Base-by-base conservation (phyloP, 2,797 vertebrate species). In the Coracias cyanogaster region DNA sequence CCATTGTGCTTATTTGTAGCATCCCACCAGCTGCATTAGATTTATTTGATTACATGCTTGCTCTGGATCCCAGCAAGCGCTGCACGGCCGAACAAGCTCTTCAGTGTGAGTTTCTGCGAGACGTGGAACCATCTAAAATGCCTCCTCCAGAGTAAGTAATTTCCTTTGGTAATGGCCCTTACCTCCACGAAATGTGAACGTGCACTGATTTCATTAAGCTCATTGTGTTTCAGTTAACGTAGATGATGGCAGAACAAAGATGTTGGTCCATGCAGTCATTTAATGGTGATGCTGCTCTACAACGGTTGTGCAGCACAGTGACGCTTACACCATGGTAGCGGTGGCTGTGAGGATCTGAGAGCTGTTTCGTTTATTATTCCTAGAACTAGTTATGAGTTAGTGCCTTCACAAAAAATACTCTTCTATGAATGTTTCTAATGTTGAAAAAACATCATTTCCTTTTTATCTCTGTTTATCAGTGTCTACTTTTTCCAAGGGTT, bases 101-200 rank as follows among this genome's bases (percentile, higher is more conserved):
- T 93, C 98, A 98, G 95, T 99, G 99, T 2, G 99, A 99, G 92
- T 99, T 99, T 95, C 98, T 99, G 43, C 98, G 98, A 91, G 99
- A 99, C 5, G 99, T 99, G 90, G 99, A 99, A 89, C 99, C 99
- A 4, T 98, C 99, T 96, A 99, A 99, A 98, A 99, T 99, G 99
- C 99, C 99, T 70, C 99, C 99, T n/a, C 99, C 99, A 33, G 99
- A 99, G 99, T 99, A 99, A 82, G 99, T 98, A 4, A 43, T 72
- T 69, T 33, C 65, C 20, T 26, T 15, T 84, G 39, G n/a, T 58
- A 41, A 24, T n/a, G 15, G 31, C 57, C 6, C 51, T 82, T 61
- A 48, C 14, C 13, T 71, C 15, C 67, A 3, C 4, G 2, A 24
- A 55, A 12, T 4, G 29, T 46, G 29, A 71, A 37, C 3, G 0